Evolutionary conservation across 2,888 invertebrate species (phyloP), one percentile per base, ranked within the genome.

Genomic region (Drosophila ezoana): DNA sequence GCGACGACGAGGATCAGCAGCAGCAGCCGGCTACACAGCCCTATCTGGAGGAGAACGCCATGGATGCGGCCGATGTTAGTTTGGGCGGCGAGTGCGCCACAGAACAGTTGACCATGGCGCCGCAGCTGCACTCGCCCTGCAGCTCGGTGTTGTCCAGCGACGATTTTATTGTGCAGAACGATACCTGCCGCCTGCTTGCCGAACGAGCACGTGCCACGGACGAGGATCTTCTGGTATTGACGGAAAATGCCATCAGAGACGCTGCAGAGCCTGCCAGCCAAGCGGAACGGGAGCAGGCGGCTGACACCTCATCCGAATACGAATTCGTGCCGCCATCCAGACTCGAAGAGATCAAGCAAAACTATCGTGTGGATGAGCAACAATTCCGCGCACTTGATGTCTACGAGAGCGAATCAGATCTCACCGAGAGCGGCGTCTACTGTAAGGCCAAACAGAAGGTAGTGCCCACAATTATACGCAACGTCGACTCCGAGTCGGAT

Each of bases 341-440:
- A 0, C 62, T 86, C 1, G 74, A 74, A 13, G 61, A 79, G 28
- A 76, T 69, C 38, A 85, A 76, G 37, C 70, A 73, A 9, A 80
- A 87, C 45, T 92, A 91, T 75, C 88, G 92, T 78, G 86, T 93
- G 81, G 89, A 90, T 78, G 81, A 93, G 89, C 65, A 90, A 87
- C 74, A 92, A 87, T 83, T 93, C 89, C 90, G 93, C 35, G 91
- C 92, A 32, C 86, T 93, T 6, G 94, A 94, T 90, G 92, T 94
- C 6, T 94, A 94, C 83, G 94, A 94, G 44, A 94, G 94, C 78
- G 94, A 94, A 80, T 93, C 93, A 2, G 93, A 93, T 78, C 90
- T 92, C 57, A 90, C 90, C 2, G 93, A 93, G 44, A 91, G 90
- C 56, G 87, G 91, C 56, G 79, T 92, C 2, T 92, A 92, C 53